Evolutionary conservation across 2,113 vertebrate species (phyloP).

Genomic region (Notiomystis cincta): DNA sequence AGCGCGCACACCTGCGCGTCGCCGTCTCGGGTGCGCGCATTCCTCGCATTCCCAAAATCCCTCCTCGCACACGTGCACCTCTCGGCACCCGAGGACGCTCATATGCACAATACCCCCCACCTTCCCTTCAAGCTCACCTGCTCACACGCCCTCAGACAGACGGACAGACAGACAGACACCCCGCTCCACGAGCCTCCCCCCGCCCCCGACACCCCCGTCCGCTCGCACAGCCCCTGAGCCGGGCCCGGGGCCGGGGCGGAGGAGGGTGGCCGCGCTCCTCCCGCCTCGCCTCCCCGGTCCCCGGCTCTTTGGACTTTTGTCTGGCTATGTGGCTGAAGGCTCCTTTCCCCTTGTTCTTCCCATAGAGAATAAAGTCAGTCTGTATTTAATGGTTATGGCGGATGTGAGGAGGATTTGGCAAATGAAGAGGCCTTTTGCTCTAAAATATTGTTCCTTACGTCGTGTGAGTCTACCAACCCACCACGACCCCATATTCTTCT

Average conservation of each 20-base stretch:
- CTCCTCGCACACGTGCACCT: not conserved
- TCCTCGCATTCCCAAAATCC: not conserved
- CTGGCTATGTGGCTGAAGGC: slow-evolving; percentile 79
- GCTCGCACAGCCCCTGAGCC: not conserved
- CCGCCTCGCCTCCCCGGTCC: slow-evolving; percentile 73
- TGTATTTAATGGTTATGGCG: slow-evolving; percentile 99
- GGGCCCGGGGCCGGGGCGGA: not conserved
- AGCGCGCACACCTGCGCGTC: not conserved
- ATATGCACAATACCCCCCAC: accelerated
- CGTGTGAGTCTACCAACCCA: slow-evolving; percentile 99
- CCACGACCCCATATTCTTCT: slow-evolving; percentile 95
- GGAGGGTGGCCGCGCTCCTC: slow-evolving; percentile 11
- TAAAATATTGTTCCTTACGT: slow-evolving; percentile 91
- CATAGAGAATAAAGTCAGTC: slow-evolving; percentile 99
- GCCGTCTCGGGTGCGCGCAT: accelerated
- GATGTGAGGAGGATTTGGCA: slow-evolving; percentile 94
- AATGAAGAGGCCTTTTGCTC: slow-evolving; percentile 87
- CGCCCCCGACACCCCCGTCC: too few species aligned
- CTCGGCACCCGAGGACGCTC: not conserved
- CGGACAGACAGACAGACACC: not conserved
- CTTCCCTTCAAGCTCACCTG: not conserved
- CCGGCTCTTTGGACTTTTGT: slow-evolving; percentile 83
- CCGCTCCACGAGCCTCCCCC: not conserved
- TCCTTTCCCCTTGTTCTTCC: slow-evolving; percentile 85
- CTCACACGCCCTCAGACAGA: not conserved